These are phyloP conservation scores for Heloderma charlesbogerti DNA, from an alignment of 2,113 vertebrate species.

Conservation along the genomic window DNA sequence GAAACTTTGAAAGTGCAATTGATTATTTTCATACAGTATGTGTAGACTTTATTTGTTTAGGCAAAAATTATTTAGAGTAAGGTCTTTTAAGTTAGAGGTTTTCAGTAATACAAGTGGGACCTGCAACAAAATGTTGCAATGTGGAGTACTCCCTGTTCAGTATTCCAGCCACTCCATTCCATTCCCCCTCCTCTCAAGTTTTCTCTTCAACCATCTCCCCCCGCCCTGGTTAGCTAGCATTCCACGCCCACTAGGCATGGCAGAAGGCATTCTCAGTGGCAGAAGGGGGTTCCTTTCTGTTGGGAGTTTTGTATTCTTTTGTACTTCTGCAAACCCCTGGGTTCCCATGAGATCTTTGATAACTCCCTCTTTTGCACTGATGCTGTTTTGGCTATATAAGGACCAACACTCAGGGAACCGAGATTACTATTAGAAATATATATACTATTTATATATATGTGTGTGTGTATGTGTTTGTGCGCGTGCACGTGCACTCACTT, in stretches of 20 bases:
- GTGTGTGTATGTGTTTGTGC: too few relatives aligned
- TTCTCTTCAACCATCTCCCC: too few relatives aligned
- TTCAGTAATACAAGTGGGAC: not conserved
- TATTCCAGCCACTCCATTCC: not conserved
- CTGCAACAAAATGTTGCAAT: not conserved
- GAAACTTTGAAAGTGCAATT: constrained; percentile 96
- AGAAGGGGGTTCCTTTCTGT: too few relatives aligned
- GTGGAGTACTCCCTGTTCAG: not conserved
- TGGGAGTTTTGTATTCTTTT: not conserved
- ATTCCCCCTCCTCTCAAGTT: too few relatives aligned
- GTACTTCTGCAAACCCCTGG: not conserved
- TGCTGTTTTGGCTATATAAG: not conserved
- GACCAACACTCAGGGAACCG: not conserved
- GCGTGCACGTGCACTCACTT: too few relatives aligned
- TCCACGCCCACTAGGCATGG: not conserved
- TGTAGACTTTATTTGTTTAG: constrained; percentile 26
- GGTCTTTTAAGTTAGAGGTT: not conserved
- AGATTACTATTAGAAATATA: not conserved
- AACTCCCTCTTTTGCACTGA: not conserved
- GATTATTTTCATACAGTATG: constrained; percentile 98
- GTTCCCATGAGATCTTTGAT: not conserved
- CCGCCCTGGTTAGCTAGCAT: not conserved
- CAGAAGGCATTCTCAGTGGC: not conserved
- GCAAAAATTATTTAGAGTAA: not conserved
- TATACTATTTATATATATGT: too few relatives aligned